These are phyloP conservation scores for Myoxocephalus aenaeus DNA, from an alignment of 2,797 vertebrate species.

Conservation along the genomic window DNA sequence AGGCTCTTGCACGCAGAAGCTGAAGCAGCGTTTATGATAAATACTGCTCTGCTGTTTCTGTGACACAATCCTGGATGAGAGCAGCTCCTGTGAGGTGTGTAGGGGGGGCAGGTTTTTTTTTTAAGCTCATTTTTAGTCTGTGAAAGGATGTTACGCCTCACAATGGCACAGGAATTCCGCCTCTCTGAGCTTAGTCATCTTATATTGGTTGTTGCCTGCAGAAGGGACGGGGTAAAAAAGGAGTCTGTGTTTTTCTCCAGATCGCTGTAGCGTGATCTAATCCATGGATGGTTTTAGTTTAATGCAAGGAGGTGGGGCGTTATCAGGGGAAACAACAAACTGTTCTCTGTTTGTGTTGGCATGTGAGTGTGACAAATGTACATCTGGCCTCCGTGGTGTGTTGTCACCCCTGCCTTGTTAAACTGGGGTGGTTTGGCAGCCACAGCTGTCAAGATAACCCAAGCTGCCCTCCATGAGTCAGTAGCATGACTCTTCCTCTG, in stretches of 20 bases:
- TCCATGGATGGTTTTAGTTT: conserved; percentile 49
- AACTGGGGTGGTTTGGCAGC: conserved; percentile 42
- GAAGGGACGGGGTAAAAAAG: conserved; percentile 12
- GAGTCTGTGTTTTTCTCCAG: conserved; percentile 46
- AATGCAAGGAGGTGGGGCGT: conserved; percentile 29
- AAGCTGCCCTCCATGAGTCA: conserved; percentile 49
- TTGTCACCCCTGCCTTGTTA: conserved; percentile 56
- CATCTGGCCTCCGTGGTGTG: conserved; percentile 46
- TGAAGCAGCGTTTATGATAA: conserved; percentile 33
- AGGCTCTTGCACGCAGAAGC: conserved; percentile 35
- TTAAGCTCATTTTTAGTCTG: conserved; percentile 46
- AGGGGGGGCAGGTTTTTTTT: not conserved
- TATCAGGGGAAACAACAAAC: conserved; percentile 57
- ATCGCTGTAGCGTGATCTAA: conserved; percentile 57
- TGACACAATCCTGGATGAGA: conserved; percentile 30
- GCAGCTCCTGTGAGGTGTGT: conserved; percentile 16
- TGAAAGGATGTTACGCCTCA: conserved; percentile 48
- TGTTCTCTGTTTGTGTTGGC: conserved; percentile 55
- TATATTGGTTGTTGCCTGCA: conserved; percentile 44
- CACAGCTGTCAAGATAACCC: conserved; percentile 62
- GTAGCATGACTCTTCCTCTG: conserved; percentile 15
- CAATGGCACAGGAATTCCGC: conserved; percentile 53
- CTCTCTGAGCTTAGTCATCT: conserved; percentile 53
- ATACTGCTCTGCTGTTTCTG: conserved; percentile 17
- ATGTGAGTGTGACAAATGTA: conserved; percentile 60